Conservation (phyloP, 2,888 invertebrate genomes). For the Carterocephalus palaemon region DNA sequence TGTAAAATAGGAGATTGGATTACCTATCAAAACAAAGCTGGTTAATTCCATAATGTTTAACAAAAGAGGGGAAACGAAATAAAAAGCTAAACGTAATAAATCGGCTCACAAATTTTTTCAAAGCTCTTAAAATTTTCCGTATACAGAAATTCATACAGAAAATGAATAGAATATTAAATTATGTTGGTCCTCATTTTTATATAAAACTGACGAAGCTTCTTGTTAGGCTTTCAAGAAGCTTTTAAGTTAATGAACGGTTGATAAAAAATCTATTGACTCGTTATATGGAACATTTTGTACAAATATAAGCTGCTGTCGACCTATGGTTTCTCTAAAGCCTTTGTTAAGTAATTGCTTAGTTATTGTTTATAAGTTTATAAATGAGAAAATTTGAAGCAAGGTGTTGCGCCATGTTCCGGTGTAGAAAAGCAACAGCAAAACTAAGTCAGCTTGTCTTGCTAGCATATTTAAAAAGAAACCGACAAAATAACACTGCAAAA, state of each 20-base stretch:
- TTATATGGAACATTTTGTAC: conserved; percentile 45
- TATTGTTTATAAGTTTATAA: no score
- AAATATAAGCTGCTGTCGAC: conserved; percentile 32
- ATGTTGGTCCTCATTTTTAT: conserved; percentile 71
- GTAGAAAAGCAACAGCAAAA: no score
- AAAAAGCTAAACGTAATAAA: conserved; percentile 26
- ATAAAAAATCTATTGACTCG: conserved; percentile 71
- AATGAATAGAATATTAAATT: conserved; percentile 77
- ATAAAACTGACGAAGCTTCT: conserved; percentile 73
- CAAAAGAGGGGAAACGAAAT: conserved; percentile 25
- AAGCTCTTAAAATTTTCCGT: conserved; percentile 57
- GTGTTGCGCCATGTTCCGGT: no score
- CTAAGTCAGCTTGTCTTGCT: no score
- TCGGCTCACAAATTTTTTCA: conserved; percentile 38
- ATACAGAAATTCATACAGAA: conserved; percentile 70
- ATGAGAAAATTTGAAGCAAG: no score
- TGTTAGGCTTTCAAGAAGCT: conserved; percentile 75
- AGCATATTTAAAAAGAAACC: no score
- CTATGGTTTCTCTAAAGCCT: no score
- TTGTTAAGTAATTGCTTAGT: no score
- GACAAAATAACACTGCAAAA: no score
- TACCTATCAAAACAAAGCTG: conserved; percentile 18
- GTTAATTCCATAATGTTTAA: conserved; percentile 10
- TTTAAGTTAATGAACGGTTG: conserved; percentile 77
- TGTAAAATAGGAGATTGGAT: no score